Conservation (phyloP, 1,140 invertebrate genomes). For the Sarcophaga peregrina region DNA sequence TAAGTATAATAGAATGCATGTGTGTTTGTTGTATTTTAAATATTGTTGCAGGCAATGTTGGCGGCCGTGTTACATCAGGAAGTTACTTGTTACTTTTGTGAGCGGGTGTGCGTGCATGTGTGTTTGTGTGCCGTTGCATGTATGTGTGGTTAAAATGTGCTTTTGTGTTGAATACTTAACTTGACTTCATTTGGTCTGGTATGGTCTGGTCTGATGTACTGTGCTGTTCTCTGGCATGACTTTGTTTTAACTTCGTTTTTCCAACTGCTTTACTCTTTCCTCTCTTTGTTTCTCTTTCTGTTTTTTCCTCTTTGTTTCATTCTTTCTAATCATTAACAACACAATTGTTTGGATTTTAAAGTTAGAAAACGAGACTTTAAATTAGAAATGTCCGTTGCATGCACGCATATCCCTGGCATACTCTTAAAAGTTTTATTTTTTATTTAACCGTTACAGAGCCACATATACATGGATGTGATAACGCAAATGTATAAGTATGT, state of each 20-base stretch:
- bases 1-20: too few species aligned
- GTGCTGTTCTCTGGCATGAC: not conserved
- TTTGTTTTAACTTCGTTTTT: not conserved
- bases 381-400: conserved; percentile 66
- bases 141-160: too few species aligned
- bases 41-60: conserved; percentile 32
- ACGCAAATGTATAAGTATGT: too few species aligned
- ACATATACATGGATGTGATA: not conserved
- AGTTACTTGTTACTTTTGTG: conserved; percentile 30
- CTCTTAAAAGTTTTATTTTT: conserved; percentile 11
- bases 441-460: not conserved
- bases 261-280: not conserved
- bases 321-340: conserved; percentile 66
- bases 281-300: not conserved
- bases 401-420: conserved; percentile 45
- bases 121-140: too few species aligned
- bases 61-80: conserved; percentile 36
- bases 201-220: not conserved
- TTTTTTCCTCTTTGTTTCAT: not conserved
- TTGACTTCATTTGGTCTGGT: not conserved
- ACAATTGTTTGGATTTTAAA: conserved; percentile 52
- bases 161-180: too few species aligned
- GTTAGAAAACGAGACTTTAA: conserved; percentile 58
- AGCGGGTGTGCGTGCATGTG: too few species aligned
- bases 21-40: too few species aligned